Percentiles rank a stretch among this genome's conserved stretches.
phyloP scores from a whole-genome alignment of 2,113 vertebrate species.

The Elephas maximus region DNA sequence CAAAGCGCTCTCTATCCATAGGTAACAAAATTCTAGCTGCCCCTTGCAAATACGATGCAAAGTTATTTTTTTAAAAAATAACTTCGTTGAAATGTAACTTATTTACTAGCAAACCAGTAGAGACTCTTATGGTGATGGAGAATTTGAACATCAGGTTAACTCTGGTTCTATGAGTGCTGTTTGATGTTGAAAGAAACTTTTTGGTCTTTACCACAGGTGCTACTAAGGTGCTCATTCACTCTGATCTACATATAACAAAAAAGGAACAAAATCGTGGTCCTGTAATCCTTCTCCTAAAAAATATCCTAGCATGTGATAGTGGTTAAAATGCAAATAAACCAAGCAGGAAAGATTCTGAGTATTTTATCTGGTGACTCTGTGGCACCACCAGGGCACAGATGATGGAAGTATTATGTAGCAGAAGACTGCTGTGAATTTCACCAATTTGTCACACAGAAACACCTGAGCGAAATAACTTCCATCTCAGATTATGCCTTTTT shows the following conservation, averaged over 20 bases:
- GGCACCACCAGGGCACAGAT: conserved; percentile 43
- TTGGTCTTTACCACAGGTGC: neutral
- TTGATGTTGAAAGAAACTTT: neutral
- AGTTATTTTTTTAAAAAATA: conserved; percentile 35
- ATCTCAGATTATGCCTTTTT: neutral
- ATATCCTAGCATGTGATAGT: neutral
- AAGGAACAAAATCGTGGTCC: neutral
- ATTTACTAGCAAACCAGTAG: conserved; percentile 22
- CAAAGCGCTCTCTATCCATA: neutral
- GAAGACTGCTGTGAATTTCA: conserved; percentile 48
- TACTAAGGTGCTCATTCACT: neutral
- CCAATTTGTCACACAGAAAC: conserved; percentile 60
- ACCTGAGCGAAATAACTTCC: conserved; percentile 15
- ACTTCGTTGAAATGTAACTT: neutral
- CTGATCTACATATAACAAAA: neutral
- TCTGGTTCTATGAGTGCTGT: neutral
- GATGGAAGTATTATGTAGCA: conserved; percentile 68
- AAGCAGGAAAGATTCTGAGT: neutral
- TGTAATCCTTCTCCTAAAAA: conserved; percentile 31
- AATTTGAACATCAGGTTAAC: conserved; percentile 34
- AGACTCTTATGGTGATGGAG: neutral
- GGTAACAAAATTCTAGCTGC: neutral
- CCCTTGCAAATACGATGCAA: conserved; percentile 1
- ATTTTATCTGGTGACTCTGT: conserved; percentile 67
- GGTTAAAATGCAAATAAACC: conserved; percentile 21